Conservation (phyloP, 2,113 vertebrate genomes). For the Elachura formosa region DNA sequence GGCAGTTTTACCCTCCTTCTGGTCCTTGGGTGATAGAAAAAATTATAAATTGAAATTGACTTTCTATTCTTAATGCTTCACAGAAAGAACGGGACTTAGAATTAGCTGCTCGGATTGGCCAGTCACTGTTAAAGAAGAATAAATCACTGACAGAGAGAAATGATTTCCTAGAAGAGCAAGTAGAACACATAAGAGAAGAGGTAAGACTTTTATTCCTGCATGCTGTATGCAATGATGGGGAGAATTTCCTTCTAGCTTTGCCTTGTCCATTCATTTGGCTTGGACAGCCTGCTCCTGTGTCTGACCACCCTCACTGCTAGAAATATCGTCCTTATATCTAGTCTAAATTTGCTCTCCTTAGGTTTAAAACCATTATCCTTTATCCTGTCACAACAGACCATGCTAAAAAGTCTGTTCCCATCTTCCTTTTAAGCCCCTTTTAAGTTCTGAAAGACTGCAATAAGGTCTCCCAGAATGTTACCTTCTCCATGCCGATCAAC, state of each 20-base stretch:
- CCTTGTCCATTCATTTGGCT: neutral
- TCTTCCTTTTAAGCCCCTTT: neutral
- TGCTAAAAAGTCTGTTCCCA: neutral
- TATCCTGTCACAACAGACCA: neutral
- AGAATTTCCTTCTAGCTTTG: neutral
- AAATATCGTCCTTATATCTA: neutral
- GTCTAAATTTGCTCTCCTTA: neutral
- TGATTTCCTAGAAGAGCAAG: conserved; percentile 91
- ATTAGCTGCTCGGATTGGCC: conserved; percentile 94
- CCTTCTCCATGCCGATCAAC: neutral
- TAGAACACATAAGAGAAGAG: conserved; percentile 95
- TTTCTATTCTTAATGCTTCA: neutral
- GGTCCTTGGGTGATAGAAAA: neutral
- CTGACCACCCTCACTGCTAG: neutral
- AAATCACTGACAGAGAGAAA: conserved; percentile 93
- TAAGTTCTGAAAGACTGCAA: neutral
- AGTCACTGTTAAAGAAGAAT: conserved; percentile 96
- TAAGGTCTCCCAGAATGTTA: neutral
- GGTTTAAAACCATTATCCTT: neutral
- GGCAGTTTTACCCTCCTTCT: neutral
- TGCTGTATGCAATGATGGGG: neutral
- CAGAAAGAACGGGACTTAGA: conserved; percentile 99
- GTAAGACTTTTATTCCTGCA: conserved; percentile 50
- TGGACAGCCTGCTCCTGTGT: neutral
- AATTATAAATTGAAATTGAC: neutral